phyloP scores from a whole-genome alignment of 2,797 vertebrate genomes.

The Rhinophrynus dorsalis region DNA sequence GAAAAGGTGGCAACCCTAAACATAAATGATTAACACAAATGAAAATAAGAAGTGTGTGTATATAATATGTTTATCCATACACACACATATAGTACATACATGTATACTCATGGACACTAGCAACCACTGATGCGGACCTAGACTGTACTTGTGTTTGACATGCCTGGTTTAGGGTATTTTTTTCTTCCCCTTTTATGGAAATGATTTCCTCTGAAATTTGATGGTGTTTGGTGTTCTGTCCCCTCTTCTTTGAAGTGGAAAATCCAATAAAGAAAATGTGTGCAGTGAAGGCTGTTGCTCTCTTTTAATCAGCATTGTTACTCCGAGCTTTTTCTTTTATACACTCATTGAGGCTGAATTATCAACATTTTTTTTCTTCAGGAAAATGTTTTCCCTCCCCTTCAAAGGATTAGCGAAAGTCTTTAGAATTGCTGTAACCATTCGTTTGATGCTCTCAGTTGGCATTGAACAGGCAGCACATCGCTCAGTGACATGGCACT shows the following conservation, averaged over 20 bases:
- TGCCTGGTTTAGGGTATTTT: too few species aligned
- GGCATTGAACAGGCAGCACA: constrained; percentile 3
- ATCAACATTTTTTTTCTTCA: constrained; percentile 19
- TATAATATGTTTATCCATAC: too few species aligned
- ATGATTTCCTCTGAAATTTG: constrained; percentile 16
- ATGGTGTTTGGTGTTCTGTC: constrained; percentile 30
- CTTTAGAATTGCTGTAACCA: neutral
- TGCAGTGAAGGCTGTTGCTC: constrained; percentile 29
- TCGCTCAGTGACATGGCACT: too few species aligned
- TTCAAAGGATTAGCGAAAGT: constrained; percentile 26
- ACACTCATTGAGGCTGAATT: constrained; percentile 32
- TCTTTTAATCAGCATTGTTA: constrained; percentile 38
- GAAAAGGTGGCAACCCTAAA: too few species aligned
- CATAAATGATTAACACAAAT: too few species aligned
- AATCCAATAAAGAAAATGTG: constrained; percentile 41
- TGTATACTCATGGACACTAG: too few species aligned
- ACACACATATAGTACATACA: too few species aligned
- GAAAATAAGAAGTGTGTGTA: too few species aligned
- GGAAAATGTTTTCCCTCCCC: constrained; percentile 12
- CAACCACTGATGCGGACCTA: too few species aligned
- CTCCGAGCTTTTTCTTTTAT: constrained; percentile 14
- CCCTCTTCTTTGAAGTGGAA: constrained; percentile 35
- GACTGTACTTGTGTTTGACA: too few species aligned
- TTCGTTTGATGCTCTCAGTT: constrained; percentile 3
- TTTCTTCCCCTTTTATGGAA: constrained; percentile 12